phyloP scores from a whole-genome alignment of 1,140 invertebrate species.

The Sarcophaga bullata region DNA sequence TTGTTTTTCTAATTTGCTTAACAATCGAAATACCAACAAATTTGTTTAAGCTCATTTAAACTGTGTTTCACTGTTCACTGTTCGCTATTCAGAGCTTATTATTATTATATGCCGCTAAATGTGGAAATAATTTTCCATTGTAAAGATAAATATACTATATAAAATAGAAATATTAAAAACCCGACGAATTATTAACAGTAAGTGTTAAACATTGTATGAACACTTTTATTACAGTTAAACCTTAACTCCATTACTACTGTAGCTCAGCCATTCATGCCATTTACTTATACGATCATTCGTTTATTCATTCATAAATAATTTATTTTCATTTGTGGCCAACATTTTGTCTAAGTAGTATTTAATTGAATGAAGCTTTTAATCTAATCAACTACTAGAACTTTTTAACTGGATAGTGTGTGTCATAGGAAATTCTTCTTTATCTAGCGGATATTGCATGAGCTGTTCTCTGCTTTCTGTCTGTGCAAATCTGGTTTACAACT shows the following conservation, averaged over 20 bases:
- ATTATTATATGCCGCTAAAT: neutral
- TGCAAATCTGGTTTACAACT: neutral
- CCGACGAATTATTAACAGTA: neutral
- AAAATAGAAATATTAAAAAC: neutral
- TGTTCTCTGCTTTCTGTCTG: neutral
- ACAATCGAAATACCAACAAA: constrained; percentile 4
- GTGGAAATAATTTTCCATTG: constrained; percentile 12
- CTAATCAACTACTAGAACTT: neutral
- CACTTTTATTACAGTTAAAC: neutral
- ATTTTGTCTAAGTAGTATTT: too few relatives aligned
- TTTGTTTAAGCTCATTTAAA: neutral
- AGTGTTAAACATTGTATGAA: constrained; percentile 1
- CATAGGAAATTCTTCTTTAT: neutral
- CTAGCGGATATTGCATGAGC: neutral
- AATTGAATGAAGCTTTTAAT: neutral
- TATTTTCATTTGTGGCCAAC: neutral
- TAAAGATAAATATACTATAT: neutral
- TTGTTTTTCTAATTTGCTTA: neutral
- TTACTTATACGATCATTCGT: neutral
- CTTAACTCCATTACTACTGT: neutral
- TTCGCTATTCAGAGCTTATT: neutral
- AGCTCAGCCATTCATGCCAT: neutral
- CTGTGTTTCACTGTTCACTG: neutral
- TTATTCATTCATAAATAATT: constrained; percentile 3
- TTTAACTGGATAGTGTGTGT: constrained; percentile 7